phyloP scores from a whole-genome alignment of 2,888 invertebrate species.

The Agrotis exclamationis region DNA sequence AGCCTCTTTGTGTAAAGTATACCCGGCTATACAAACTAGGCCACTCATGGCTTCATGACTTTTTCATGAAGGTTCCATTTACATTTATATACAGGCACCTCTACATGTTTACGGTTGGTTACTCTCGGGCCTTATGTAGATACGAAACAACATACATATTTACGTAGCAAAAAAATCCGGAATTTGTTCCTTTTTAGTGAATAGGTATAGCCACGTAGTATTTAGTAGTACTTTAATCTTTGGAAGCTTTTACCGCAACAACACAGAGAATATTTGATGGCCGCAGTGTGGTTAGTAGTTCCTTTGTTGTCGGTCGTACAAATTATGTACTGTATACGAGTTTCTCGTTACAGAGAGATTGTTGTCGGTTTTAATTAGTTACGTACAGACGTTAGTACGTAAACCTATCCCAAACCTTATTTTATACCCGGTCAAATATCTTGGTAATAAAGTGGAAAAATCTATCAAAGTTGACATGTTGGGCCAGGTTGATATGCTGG shows the following conservation, averaged over 20 bases:
- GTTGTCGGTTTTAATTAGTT: slow-evolving; percentile 19
- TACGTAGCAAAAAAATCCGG: slow-evolving; percentile 25
- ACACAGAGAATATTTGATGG: slow-evolving; percentile 46
- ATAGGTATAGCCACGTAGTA: neutral
- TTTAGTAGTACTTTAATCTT: slow-evolving; percentile 39
- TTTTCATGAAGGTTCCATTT: slow-evolving; percentile 65
- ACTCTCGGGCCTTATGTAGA: slow-evolving; percentile 38
- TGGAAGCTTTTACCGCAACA: slow-evolving; percentile 31
- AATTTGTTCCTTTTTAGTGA: slow-evolving; percentile 42
- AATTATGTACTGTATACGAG: slow-evolving; percentile 23
- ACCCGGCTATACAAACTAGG: slow-evolving; percentile 50
- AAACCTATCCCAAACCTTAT: too few species aligned
- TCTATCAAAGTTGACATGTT: too few species aligned
- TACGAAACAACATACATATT: slow-evolving; percentile 49
- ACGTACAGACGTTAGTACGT: too few species aligned
- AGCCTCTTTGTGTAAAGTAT: slow-evolving; percentile 54
- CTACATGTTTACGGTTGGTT: slow-evolving; percentile 54
- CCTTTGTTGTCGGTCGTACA: slow-evolving; percentile 22
- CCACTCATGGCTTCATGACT: slow-evolving; percentile 61
- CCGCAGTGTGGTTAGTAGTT: slow-evolving; percentile 14
- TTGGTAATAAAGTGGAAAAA: too few species aligned
- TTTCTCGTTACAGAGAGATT: neutral
- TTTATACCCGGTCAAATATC: too few species aligned
- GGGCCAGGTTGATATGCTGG: too few species aligned
- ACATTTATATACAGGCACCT: slow-evolving; percentile 62